Evolutionary conservation across 2,113 vertebrate genomes (phyloP), one percentile per base, ranked within the genome.

Genomic region (Gnathonemus echidnorhynchus): DNA sequence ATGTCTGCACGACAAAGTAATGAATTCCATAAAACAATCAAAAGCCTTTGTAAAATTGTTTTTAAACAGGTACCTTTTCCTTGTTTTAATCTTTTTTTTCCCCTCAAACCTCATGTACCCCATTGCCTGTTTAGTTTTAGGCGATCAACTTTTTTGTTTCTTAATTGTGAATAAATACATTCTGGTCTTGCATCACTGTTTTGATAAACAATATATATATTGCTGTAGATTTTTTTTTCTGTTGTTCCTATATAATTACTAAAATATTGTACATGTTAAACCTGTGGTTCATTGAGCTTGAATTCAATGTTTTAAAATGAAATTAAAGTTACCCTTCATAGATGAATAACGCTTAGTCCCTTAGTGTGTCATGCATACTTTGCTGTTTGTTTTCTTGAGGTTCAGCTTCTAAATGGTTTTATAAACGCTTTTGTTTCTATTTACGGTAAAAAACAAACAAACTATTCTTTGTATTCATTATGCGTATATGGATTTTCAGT

Each of bases 241-340:
- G 50, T 91, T 46, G 50, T 95, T 93, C 94, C 95, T 97, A 96
- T 96, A 94, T 95, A 94, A 95, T 97, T 95, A 97, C 95, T 97
- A 96, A 96, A 97, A 92, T 92, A 93, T 95, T 94, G 95, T 97
- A 96, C 93, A 94, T 98, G 97, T 97, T 95, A 96, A 97, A 96
- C 96, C 96, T 97, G 97, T 98, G 97, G 95, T 97, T 95, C 96
- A 96, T 96, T 97, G 96, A 97, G 96, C 96, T 98, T 98, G 97
- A 96, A 96, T 97, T 97, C 97, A 93, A 96, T 98, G 97, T 98
- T 98, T 98, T 97, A 94, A 97, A 97, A 97, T 97, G 95, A 91
- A 84, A 96, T 95, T 95, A 95, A 96, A 95, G 95, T 90, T 90
- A 89, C 84, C 84, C 24, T 50, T 62, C 39, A 89, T 80, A 45